Base-by-base conservation (phyloP, 2,888 invertebrate genomes). In the Drosophila eohydei region DNA sequence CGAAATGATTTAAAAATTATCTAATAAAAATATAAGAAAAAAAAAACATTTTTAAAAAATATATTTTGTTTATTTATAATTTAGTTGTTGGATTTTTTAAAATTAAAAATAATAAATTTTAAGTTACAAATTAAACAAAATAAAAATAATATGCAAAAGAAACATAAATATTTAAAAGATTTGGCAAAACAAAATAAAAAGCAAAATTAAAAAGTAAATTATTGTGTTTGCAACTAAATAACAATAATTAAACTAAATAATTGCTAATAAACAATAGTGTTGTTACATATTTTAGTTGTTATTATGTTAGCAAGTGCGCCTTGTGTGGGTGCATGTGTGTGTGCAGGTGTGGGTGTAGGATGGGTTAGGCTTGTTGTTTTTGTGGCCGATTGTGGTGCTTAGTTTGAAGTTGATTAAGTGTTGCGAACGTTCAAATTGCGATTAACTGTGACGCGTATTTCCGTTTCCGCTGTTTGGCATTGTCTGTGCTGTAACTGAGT, bases 401-500 rank as follows among this genome's bases (percentile, higher is more conserved):
- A 41, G 34, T n/a, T 65, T 58, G 66, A 54, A 57, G 50, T 75
- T 61, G 62, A 54, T 51, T 57, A 41, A 44, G 21, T 56, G 58
- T 51, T 64, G 62, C 46, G 34, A 60, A 41, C 70, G 55, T 38
- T 60, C 34, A 67, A 75, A 66, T 82, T 70, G 72, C 54, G 80
- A 73, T 79, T 81, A 78, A 68, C 63, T 72, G 68, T 80, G 80
- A 74, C 67, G 83, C 74, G 78, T 72, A 89, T 80, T 85, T 87
- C 88, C 89, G 88, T 88, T 88, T 87, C 88, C 86, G 80, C 73
- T 61, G 68, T 61, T 71, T 71, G 80, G 75, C 77, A 75, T 71
- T 74, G 66, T 40, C 32, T 59, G 74, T 65, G 72, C 59, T 30
- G 54, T 56, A 36, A 21, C 21, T 36, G 34, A 34, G 26, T 30